Percentiles rank a stretch among this genome's conserved stretches.
Conservation (phyloP, 2,888 invertebrate genomes). For the Watsonalla binaria region DNA sequence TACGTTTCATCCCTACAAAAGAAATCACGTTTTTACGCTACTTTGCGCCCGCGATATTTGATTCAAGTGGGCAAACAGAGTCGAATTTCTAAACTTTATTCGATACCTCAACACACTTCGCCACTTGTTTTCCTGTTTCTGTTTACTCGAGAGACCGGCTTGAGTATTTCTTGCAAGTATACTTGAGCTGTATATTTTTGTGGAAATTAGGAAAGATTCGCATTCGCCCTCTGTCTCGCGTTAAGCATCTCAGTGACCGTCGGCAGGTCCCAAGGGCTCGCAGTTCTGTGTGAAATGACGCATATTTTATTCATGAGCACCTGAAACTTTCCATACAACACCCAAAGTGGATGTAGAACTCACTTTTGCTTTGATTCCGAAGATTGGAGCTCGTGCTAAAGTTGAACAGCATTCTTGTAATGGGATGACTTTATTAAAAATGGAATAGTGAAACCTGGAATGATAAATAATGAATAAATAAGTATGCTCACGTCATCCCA, state of each 20-base stretch:
- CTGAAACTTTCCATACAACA: constrained; percentile 28
- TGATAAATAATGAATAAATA: too few species aligned
- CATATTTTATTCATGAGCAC: constrained; percentile 51
- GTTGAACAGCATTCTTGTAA: not conserved
- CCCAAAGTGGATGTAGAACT: constrained; percentile 7
- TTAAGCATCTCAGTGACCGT: constrained; percentile 25
- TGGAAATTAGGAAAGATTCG: constrained; percentile 10
- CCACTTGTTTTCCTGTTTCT: constrained; percentile 16
- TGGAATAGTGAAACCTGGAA: too few species aligned
- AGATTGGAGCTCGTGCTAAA: not conserved
- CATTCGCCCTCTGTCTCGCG: constrained; percentile 17
- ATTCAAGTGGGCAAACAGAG: constrained; percentile 8
- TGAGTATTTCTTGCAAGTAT: constrained; percentile 1
- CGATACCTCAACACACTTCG: constrained; percentile 16
- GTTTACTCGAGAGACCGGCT: constrained; percentile 8
- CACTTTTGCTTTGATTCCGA: constrained; percentile 4
- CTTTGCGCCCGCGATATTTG: not conserved
- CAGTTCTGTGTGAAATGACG: constrained; percentile 26
- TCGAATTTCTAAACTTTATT: constrained; percentile 14
- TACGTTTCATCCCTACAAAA: not conserved
- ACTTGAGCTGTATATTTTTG: not conserved
- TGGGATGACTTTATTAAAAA: too few species aligned
- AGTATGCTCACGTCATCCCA: too few species aligned
- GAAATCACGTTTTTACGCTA: not conserved
- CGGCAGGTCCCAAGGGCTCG: constrained; percentile 11